These are phyloP conservation scores for Rhorus exstirpatorius DNA, from an alignment of 2,888 invertebrate genomes.

Conservation along the genomic window DNA sequence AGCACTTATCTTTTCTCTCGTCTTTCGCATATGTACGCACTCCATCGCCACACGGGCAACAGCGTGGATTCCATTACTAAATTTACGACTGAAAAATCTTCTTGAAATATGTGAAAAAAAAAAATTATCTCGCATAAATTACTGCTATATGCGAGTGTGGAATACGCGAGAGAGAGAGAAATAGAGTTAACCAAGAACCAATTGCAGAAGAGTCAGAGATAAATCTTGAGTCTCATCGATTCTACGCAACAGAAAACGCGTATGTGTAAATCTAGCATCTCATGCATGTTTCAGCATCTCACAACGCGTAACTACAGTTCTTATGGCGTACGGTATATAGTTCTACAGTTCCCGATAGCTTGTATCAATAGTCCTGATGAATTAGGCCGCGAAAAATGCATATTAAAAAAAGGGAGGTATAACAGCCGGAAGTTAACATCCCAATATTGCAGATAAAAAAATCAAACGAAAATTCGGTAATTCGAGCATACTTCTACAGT, in stretches of 20 bases:
- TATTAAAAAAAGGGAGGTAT: too few species aligned
- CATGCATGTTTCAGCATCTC: too few species aligned
- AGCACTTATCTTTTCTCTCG: not conserved
- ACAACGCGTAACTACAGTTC: too few species aligned
- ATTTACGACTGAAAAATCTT: conserved; percentile 72
- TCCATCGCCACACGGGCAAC: conserved; percentile 2
- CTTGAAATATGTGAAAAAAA: conserved; percentile 59
- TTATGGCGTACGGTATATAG: too few species aligned
- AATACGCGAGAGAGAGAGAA: conserved; percentile 28
- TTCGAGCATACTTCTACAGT: too few species aligned
- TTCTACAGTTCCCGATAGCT: too few species aligned
- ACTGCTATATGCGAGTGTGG: conserved; percentile 64
- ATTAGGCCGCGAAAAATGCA: too few species aligned
- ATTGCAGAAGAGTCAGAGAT: conserved; percentile 77
- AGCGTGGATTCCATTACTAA: conserved; percentile 66
- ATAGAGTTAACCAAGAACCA: conserved; percentile 72
- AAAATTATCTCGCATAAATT: conserved; percentile 52
- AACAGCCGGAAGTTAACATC: too few species aligned
- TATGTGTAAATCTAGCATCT: too few species aligned
- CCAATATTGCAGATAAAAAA: too few species aligned
- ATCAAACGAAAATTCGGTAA: too few species aligned
- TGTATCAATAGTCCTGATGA: too few species aligned
- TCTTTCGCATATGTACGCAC: not conserved
- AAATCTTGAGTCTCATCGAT: conserved; percentile 77
- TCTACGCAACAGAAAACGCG: conserved; percentile 75